Base-by-base conservation (phyloP, 2,888 invertebrate species). In the Thumatha senex region DNA sequence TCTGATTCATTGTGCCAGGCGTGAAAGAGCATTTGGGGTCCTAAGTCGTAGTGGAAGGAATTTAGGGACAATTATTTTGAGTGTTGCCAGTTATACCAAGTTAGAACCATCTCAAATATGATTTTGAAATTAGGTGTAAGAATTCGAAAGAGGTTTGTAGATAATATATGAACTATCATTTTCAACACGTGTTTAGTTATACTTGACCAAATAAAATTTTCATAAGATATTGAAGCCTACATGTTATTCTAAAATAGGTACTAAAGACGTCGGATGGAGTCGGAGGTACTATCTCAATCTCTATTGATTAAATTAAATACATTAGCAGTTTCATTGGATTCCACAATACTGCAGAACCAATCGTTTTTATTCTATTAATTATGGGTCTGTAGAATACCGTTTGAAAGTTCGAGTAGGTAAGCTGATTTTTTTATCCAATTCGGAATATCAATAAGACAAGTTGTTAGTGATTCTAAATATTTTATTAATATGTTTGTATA, bases 401-500 rank as follows among this genome's bases (percentile, higher is more conserved):
- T 9, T 34, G 33, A 43, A 34, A 18, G 33, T 34, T 43, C 15
- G 42, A 42, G 40, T 40, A 40, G n/a, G n/a, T n/a, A n/a, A n/a
- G n/a, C n/a, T n/a, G n/a, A n/a, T n/a, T n/a, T n/a, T n/a, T 24
- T 24, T 24, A 24, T 24, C 18, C 18, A 4, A 24, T 24, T 24
- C 18, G 3, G 18, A 24, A 24, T 24, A 24, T 24, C 18, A 4
- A 24, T 24, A 51, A 56, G 70, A 62, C 54, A 56, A 62, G 49
- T 61, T 63, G 55, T 62, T 64, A 54, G 30, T 64, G 54, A 43
- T 51, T 55, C 55, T 54, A 58, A 45, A 51, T 59, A 56, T 56
- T 44, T 48, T 56, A 54, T 54, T 53, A 44, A 55, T 66, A 67
- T 70, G 57, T 64, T 70, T 67, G 67, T 68, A 70, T 67, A 70